Percentiles rank a stretch among this genome's conserved stretches.
Conservation (phyloP, 2,888 invertebrate species). For the Phaonia tiefii region DNA sequence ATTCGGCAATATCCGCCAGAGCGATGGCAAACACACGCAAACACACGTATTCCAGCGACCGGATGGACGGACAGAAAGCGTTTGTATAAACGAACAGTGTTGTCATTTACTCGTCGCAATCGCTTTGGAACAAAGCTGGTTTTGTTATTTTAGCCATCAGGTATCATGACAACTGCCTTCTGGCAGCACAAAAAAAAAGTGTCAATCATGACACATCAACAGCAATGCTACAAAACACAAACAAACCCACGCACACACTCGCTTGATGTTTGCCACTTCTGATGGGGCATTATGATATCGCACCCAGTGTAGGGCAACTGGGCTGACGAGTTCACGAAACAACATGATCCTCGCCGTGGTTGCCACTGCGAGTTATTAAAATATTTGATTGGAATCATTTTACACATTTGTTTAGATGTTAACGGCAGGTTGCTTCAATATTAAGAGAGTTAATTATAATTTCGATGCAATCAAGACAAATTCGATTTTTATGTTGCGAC, state of each 20-base stretch:
- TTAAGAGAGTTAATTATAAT: no score
- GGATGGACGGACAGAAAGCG: background rate
- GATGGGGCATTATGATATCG: background rate
- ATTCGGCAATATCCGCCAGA: background rate
- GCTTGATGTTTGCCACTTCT: no score
- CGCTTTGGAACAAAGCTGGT: background rate
- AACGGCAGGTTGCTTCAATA: no score
- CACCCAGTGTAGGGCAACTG: background rate
- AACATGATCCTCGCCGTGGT: no score
- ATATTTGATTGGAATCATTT: conserved; percentile 57
- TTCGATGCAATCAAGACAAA: no score
- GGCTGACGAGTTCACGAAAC: conserved; percentile 1
- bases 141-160: conserved; percentile 38
- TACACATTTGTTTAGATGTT: conserved; percentile 52
- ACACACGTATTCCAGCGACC: no score
- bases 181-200: conserved; percentile 39
- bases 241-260: no score
- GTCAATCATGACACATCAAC: conserved; percentile 55
- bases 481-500: no score
- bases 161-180: conserved; percentile 45
- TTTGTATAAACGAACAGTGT: background rate
- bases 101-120: background rate
- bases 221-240: background rate
- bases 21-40: no score
- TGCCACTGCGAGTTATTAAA: conserved; percentile 43